These are phyloP conservation scores for Reticulitermes speratus DNA, from an alignment of 1,140 invertebrate species.

Conservation along the genomic window DNA sequence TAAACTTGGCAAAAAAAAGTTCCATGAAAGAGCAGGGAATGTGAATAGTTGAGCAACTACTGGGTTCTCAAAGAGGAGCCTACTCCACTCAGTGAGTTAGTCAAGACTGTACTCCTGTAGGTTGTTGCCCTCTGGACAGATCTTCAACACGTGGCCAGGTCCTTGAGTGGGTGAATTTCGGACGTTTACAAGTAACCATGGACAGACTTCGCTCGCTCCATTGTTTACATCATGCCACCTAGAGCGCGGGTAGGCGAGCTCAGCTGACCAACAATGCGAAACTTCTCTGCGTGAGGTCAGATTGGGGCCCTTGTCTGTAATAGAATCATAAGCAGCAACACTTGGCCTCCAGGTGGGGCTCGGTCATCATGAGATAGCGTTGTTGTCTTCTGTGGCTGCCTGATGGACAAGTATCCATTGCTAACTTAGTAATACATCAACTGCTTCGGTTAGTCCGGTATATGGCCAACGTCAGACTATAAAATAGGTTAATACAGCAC, in stretches of 20 bases:
- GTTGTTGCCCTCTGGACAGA: not conserved
- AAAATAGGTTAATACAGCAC: no score
- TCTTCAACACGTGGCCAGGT: not conserved
- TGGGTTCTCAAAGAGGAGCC: not conserved
- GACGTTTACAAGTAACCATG: not conserved
- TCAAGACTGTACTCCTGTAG: not conserved
- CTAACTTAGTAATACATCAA: no score
- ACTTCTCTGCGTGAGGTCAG: not conserved
- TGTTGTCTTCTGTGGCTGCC: no score
- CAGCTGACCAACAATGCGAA: constrained; percentile 12
- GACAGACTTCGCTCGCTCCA: not conserved
- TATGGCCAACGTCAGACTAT: no score
- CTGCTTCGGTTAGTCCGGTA: no score
- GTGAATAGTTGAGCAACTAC: not conserved
- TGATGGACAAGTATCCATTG: no score
- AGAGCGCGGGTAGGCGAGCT: not conserved
- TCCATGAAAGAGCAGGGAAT: not conserved
- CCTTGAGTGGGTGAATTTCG: not conserved
- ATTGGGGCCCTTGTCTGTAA: constrained; percentile 1
- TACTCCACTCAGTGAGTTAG: not conserved
- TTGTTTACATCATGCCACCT: not conserved
- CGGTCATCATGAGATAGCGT: not conserved
- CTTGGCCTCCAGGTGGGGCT: not conserved
- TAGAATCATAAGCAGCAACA: not conserved
- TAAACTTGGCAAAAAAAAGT: not conserved